Evolutionary conservation across 2,888 invertebrate species (phyloP).

Genomic region (Rhamphomyia laevipes): DNA sequence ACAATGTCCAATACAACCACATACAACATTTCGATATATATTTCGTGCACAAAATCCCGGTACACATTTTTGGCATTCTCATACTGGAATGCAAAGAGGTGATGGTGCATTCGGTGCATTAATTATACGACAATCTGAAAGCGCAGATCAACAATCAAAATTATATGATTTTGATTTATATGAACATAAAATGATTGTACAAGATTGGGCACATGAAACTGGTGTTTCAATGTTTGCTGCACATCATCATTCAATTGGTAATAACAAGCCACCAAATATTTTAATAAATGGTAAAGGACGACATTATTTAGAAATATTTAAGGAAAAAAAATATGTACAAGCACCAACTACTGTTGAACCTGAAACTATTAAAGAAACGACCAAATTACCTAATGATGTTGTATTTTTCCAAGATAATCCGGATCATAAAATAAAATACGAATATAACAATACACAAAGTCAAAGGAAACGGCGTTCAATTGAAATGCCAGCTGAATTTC

Average conservation of each 20-base stretch:
- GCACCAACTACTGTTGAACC: not conserved
- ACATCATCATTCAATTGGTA: slow-evolving; percentile 73
- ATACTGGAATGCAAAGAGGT: slow-evolving; percentile 71
- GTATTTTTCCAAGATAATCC: not conserved
- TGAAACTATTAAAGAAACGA: not conserved
- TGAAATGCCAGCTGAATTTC: not conserved
- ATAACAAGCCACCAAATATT: slow-evolving; percentile 71
- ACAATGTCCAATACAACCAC: slow-evolving; percentile 71
- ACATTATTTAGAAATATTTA: slow-evolving; percentile 29
- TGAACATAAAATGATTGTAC: slow-evolving; percentile 61
- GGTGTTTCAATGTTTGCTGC: slow-evolving; percentile 63
- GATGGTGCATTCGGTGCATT: slow-evolving; percentile 75
- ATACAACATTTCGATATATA: slow-evolving; percentile 58
- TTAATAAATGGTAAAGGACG: slow-evolving; percentile 73
- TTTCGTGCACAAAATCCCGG: slow-evolving; percentile 63
- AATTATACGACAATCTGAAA: slow-evolving; percentile 56
- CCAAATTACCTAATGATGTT: not conserved
- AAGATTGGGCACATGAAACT: slow-evolving; percentile 71
- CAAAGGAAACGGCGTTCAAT: not conserved
- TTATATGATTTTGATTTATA: slow-evolving; percentile 67
- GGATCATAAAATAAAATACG: not conserved
- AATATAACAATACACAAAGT: not conserved
- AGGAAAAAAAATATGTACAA: slow-evolving; percentile 14
- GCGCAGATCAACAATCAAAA: slow-evolving; percentile 48
- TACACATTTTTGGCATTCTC: slow-evolving; percentile 79